A percentile compares a stretch with the other conserved stretches of the same genome.
phyloP scores from a whole-genome alignment of 2,113 vertebrate genomes.

The Callocephalon fimbriatum region DNA sequence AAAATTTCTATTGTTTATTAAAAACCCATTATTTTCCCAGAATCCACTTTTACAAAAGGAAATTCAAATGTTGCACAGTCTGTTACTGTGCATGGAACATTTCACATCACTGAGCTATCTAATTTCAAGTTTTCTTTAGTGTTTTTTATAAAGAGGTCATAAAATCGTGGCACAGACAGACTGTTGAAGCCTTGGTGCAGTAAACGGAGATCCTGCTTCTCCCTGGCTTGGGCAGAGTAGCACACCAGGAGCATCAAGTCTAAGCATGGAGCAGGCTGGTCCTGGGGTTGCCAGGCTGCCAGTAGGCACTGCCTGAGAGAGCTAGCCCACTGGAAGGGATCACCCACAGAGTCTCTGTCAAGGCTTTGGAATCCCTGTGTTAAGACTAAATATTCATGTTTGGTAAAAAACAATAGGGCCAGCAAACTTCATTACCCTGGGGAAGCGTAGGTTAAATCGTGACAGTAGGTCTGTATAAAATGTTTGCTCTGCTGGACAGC shows the following conservation, averaged over 20 bases:
- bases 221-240: neutral
- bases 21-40: neutral
- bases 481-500: neutral
- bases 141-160: neutral
- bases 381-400: neutral
- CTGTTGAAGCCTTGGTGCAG: neutral
- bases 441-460: accelerated
- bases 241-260: neutral
- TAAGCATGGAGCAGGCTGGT: neutral
- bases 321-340: neutral
- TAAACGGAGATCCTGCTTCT: neutral
- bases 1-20: neutral
- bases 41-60: neutral
- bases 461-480: neutral
- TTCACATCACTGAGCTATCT: neutral
- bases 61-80: neutral
- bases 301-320: neutral
- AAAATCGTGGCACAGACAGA: neutral
- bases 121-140: neutral
- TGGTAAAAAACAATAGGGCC: neutral
- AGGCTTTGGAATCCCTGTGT: neutral
- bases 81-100: neutral
- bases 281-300: neutral
- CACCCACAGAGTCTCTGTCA: accelerated
- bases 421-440: neutral